Evolutionary conservation across 2,113 vertebrate species (phyloP).

Genomic region (Cyanoramphus novaezelandiae): DNA sequence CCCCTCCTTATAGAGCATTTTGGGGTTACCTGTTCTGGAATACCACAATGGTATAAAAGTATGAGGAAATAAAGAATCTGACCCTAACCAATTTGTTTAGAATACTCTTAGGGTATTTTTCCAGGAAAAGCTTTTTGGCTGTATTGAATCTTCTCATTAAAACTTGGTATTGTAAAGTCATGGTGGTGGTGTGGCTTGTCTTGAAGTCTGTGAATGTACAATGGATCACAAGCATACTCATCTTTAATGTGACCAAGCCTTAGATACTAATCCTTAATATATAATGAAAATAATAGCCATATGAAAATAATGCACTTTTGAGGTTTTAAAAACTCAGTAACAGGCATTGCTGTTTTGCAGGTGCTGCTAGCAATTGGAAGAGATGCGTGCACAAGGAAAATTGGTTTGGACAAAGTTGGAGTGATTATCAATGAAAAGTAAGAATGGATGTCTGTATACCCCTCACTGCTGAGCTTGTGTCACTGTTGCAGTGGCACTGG

Average conservation of each 20-base stretch:
- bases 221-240: not conserved
- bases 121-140: not conserved
- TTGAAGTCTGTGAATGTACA: not conserved
- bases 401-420: slow-evolving; percentile 82
- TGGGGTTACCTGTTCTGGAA: not conserved
- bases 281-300: not conserved
- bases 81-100: not conserved
- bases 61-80: not conserved
- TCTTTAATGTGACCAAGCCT: not conserved
- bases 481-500: not conserved
- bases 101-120: not conserved
- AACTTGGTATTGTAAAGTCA: not conserved
- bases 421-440: slow-evolving; percentile 84
- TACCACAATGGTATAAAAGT: not conserved
- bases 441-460: not conserved
- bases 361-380: slow-evolving; percentile 83
- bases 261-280: not conserved
- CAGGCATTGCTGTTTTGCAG: slow-evolving; percentile 57
- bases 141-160: not conserved
- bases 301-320: not conserved
- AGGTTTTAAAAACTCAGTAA: not conserved
- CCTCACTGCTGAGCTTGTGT: not conserved
- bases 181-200: not conserved
- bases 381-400: slow-evolving; percentile 79
- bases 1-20: not conserved